These are phyloP conservation scores for Drosophila bocqueti DNA, from an alignment of 1,140 invertebrate species.

Conservation along the genomic window DNA sequence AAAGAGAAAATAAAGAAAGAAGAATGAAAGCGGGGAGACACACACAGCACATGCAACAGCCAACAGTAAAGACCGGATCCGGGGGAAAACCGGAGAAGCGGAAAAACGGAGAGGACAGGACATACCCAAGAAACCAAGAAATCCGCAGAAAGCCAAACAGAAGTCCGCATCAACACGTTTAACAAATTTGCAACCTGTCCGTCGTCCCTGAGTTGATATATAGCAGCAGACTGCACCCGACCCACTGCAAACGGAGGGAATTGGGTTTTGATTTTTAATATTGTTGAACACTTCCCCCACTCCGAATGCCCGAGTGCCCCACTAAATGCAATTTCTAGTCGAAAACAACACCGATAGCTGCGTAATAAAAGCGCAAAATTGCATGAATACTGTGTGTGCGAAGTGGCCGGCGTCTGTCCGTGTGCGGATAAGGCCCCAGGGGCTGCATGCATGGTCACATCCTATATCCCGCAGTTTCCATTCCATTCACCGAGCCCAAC, in stretches of 20 bases:
- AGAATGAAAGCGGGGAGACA: slow-evolving; percentile 1
- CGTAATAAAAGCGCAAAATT: slow-evolving; percentile 49
- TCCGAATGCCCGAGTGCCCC: neutral
- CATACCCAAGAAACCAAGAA: slow-evolving; percentile 12
- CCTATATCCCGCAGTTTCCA: slow-evolving; percentile 29
- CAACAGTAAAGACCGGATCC: slow-evolving; percentile 1
- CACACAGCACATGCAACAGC: neutral
- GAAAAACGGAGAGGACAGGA: slow-evolving; percentile 13
- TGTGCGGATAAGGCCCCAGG: slow-evolving; percentile 46
- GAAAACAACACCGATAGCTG: slow-evolving; percentile 37
- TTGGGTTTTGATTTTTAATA: slow-evolving; percentile 10
- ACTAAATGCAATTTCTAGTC: slow-evolving; percentile 32
- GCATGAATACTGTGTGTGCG: slow-evolving; percentile 32
- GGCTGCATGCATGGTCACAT: slow-evolving; percentile 2
- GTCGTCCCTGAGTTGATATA: slow-evolving; percentile 21
- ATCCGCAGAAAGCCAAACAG: slow-evolving; percentile 19
- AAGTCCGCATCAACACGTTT: slow-evolving; percentile 28
- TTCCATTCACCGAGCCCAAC: slow-evolving; percentile 35
- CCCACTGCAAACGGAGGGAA: slow-evolving; percentile 9
- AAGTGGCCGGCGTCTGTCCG: slow-evolving; percentile 27
- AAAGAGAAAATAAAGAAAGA: neutral
- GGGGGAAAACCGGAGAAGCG: slow-evolving; percentile 2
- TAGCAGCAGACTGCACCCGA: slow-evolving; percentile 19
- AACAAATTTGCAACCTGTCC: slow-evolving; percentile 34
- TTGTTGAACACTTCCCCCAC: slow-evolving; percentile 5